Evolutionary conservation across 1,140 invertebrate genomes (phyloP).

Genomic region (Halyomorpha halys): DNA sequence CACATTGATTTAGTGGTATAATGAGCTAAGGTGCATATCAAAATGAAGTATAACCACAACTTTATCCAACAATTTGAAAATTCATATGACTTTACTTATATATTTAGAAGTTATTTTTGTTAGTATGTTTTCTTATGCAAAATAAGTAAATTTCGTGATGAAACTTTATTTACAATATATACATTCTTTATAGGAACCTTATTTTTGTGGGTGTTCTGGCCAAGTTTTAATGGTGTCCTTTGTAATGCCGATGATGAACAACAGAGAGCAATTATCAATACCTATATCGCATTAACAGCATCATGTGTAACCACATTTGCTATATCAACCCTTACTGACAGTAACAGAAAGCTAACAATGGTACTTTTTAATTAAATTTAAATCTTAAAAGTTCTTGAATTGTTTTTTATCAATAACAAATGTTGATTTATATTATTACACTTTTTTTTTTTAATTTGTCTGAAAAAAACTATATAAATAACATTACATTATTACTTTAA

Average conservation of each 20-base stretch:
- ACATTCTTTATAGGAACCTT: conserved; percentile 55
- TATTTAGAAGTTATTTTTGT: not conserved
- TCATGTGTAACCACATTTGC: conserved; percentile 76
- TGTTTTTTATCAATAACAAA: too few relatives aligned
- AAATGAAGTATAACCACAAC: too few relatives aligned
- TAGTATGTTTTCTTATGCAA: not conserved
- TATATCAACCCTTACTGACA: conserved; percentile 64
- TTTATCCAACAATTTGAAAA: too few relatives aligned
- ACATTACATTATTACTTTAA: too few relatives aligned
- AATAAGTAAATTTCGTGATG: too few relatives aligned
- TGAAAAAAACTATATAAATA: too few relatives aligned
- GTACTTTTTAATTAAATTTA: conserved; percentile 34
- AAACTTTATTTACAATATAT: not conserved
- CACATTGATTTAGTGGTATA: too few relatives aligned
- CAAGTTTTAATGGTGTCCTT: conserved; percentile 83
- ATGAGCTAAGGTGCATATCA: too few relatives aligned
- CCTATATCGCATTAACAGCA: conserved; percentile 73
- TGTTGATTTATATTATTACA: too few relatives aligned
- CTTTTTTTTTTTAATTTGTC: too few relatives aligned
- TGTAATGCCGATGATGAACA: conserved; percentile 58
- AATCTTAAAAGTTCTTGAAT: too few relatives aligned
- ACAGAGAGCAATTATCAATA: conserved; percentile 83
- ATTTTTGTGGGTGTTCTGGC: conserved; percentile 94
- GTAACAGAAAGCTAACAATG: conserved; percentile 77
- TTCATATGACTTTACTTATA: too few relatives aligned